These are phyloP conservation scores for Apotomis betuletana DNA, from an alignment of 2,888 invertebrate species.

Conservation along the genomic window DNA sequence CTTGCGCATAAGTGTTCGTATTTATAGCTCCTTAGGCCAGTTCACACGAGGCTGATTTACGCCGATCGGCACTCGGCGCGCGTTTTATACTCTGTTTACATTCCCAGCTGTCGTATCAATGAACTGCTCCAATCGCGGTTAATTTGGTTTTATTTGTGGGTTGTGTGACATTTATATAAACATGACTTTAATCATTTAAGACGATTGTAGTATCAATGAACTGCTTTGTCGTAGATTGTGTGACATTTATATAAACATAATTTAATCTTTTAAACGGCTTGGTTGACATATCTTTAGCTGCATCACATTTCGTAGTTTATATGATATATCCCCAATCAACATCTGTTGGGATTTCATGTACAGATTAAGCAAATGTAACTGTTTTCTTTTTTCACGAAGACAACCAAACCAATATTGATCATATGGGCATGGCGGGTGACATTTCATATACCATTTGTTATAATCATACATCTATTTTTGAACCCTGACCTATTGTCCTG, in stretches of 20 bases:
- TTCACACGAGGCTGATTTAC: constrained; percentile 40
- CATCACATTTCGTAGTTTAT: too few species aligned
- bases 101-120: constrained; percentile 29
- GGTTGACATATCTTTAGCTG: too few species aligned
- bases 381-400: too few species aligned
- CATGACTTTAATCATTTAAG: background rate
- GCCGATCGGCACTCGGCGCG: constrained; percentile 14
- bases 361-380: too few species aligned
- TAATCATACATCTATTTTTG: background rate
- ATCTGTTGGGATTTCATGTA: too few species aligned
- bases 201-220: constrained; percentile 28
- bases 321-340: too few species aligned
- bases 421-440: too few species aligned
- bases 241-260: background rate
- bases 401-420: too few species aligned
- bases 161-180: background rate
- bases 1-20: constrained; percentile 34
- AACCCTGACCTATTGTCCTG: constrained; percentile 2
- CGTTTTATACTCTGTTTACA: constrained; percentile 36
- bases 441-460: background rate
- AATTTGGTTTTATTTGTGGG: background rate
- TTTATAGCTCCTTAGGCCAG: constrained; percentile 33
- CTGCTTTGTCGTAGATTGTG: background rate
- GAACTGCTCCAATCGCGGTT: constrained; percentile 12
- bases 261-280: background rate